Evolutionary conservation across 1,140 invertebrate genomes (phyloP).

Genomic region (Eulimnadia texana): DNA sequence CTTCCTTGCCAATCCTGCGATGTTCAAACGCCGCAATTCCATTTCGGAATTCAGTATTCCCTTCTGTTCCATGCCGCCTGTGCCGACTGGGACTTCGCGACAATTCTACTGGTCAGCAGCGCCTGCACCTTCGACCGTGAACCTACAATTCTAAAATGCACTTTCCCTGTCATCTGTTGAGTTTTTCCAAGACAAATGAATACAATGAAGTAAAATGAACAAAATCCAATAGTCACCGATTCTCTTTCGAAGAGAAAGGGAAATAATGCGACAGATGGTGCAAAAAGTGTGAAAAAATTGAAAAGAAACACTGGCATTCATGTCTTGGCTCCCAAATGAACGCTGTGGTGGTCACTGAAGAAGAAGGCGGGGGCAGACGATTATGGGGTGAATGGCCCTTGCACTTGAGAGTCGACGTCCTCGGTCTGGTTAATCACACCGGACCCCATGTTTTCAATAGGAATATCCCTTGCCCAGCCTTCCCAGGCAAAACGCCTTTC

Average conservation of each 20-base stretch:
- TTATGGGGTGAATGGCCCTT: not conserved
- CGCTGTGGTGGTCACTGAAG: not conserved
- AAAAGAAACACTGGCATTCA: too few relatives aligned
- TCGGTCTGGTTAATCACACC: not conserved
- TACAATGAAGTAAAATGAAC: too few relatives aligned
- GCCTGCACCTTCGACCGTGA: not conserved
- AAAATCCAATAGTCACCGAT: too few relatives aligned
- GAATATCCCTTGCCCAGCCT: not conserved
- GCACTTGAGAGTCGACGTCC: not conserved
- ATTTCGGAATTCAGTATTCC: not conserved
- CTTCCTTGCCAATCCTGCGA: not conserved
- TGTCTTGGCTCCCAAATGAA: too few relatives aligned
- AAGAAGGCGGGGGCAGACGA: not conserved
- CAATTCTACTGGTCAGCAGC: constrained; percentile 9
- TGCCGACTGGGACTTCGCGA: not conserved
- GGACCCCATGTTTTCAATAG: not conserved
- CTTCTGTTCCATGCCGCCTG: constrained; percentile 1
- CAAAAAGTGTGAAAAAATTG: too few relatives aligned
- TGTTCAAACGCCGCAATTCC: not conserved
- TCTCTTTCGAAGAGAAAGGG: too few relatives aligned
- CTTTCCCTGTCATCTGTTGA: too few relatives aligned
- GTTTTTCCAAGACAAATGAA: too few relatives aligned
- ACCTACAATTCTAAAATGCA: constrained; percentile 1
- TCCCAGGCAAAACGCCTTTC: not conserved
- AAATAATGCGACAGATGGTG: too few relatives aligned